Conservation (phyloP, 2,888 invertebrate genomes). For the Brachyptera risi region DNA sequence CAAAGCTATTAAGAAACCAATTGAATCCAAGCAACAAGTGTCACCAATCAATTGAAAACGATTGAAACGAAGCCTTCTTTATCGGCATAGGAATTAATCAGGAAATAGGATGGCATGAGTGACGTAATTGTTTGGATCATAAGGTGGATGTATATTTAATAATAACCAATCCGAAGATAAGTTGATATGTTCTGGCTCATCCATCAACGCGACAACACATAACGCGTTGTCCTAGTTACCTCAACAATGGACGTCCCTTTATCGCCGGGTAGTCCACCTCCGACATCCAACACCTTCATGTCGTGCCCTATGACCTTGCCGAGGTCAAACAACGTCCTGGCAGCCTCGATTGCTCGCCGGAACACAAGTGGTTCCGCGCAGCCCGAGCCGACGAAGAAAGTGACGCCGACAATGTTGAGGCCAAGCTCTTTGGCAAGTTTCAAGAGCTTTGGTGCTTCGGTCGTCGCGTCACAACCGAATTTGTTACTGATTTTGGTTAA, state of each 20-base stretch:
- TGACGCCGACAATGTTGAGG: slow-evolving; percentile 55
- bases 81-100: no score
- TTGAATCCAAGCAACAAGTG: no score
- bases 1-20: no score
- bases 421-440: slow-evolving; percentile 47
- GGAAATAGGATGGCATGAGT: no score
- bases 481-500: slow-evolving; percentile 90
- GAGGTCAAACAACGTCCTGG: slow-evolving; percentile 69
- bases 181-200: no score
- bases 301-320: slow-evolving; percentile 69
- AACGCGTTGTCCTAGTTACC: no score
- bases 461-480: slow-evolving; percentile 82
- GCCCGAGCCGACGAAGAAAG: slow-evolving; percentile 95
- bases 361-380: slow-evolving; percentile 81
- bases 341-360: slow-evolving; percentile 68
- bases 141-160: no score
- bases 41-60: no score
- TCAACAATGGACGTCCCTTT: slow-evolving; percentile 63
- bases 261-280: slow-evolving; percentile 89
- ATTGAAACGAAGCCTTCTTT: no score
- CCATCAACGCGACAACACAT: no score
- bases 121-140: no score
- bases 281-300: slow-evolving; percentile 79
- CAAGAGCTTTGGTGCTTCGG: slow-evolving; percentile 70
- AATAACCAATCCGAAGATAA: no score